phyloP scores from a whole-genome alignment of 2,797 vertebrate genomes.

The Chanos chanos region DNA sequence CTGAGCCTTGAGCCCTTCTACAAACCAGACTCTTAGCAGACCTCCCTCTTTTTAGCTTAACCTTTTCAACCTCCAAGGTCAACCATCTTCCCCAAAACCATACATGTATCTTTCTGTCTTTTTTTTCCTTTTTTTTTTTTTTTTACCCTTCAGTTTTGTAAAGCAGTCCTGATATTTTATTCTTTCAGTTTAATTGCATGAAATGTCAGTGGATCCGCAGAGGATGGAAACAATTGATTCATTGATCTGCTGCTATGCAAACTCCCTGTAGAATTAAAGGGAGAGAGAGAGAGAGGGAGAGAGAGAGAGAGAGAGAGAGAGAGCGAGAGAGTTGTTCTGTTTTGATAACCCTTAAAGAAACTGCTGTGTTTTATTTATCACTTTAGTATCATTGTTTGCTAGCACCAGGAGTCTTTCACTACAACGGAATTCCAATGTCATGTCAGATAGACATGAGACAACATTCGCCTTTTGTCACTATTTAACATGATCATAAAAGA shows the following conservation, averaged over 20 bases:
- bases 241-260: constrained; percentile 54
- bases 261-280: constrained; percentile 15
- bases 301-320: not conserved
- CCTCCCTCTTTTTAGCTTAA: constrained; percentile 58
- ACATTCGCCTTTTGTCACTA: no score
- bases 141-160: no score
- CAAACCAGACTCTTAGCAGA: no score
- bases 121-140: no score
- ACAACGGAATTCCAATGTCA: no score
- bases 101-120: not conserved
- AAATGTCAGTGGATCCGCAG: constrained; percentile 50
- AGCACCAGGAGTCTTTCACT: no score
- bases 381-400: no score
- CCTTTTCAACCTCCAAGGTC: constrained; percentile 42
- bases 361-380: no score
- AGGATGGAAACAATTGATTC: constrained; percentile 53
- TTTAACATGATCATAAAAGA: no score
- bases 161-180: constrained; percentile 39
- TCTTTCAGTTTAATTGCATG: constrained; percentile 36
- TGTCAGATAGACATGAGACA: no score
- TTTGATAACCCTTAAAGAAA: no score
- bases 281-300: not conserved
- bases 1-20: no score
- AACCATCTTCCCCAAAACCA: constrained; percentile 54
- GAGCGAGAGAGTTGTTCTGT: not conserved